Conservation (phyloP, 2,888 invertebrate species). For the Taenaris catops region DNA sequence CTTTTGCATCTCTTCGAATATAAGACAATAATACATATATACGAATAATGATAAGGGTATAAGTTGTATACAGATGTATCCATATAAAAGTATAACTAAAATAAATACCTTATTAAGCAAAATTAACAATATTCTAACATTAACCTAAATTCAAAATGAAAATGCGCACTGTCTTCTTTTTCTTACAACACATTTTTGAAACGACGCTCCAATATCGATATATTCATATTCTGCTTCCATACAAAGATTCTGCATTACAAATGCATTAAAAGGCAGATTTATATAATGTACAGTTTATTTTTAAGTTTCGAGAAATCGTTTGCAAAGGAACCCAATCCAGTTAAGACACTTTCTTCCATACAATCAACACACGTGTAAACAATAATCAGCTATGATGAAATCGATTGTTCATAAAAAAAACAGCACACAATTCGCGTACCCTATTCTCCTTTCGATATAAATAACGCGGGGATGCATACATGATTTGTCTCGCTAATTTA, state of each 20-base stretch:
- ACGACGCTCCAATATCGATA: constrained; percentile 27
- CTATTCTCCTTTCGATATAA: constrained; percentile 40
- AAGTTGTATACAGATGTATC: constrained; percentile 75
- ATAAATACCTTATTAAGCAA: constrained; percentile 76
- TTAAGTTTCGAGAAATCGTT: constrained; percentile 42
- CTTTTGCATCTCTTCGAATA: constrained; percentile 27
- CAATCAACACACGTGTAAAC: constrained; percentile 28
- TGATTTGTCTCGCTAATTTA: constrained; percentile 50
- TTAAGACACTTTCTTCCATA: constrained; percentile 27
- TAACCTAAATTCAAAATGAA: constrained; percentile 54
- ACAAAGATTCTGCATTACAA: constrained; percentile 42
- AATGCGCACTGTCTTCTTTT: constrained; percentile 55
- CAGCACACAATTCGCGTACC: constrained; percentile 39
- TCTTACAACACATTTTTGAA: constrained; percentile 22
- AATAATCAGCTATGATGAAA: constrained; percentile 20
- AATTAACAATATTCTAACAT: constrained; percentile 67
- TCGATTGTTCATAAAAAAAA: constrained; percentile 27
- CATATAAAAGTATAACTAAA: constrained; percentile 73
- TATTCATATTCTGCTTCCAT: no score
- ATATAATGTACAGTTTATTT: constrained; percentile 56
- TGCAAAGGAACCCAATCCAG: constrained; percentile 29
- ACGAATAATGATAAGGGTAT: constrained; percentile 31
- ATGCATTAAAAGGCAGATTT: constrained; percentile 72
- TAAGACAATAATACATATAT: constrained; percentile 27
- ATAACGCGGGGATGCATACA: constrained; percentile 56